Conservation (phyloP, 2,888 invertebrate genomes). For the Norana najaformis region DNA sequence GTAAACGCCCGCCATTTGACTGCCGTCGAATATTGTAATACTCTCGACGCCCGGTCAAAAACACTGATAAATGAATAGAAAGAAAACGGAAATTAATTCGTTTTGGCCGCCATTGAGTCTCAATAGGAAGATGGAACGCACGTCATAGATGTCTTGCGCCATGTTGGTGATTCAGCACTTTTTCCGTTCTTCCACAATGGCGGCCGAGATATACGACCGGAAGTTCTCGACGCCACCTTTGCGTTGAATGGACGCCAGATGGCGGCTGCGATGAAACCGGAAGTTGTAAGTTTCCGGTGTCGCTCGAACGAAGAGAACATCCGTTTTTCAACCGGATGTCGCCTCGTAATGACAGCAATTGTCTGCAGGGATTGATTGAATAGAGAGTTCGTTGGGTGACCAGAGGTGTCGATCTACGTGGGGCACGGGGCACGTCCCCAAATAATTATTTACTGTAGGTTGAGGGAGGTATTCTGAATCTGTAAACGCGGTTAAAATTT, state of each 20-base stretch:
- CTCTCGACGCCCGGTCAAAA: neutral
- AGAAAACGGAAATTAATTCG: neutral
- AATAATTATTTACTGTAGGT: too few species aligned
- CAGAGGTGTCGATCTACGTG: neutral
- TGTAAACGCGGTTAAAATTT: too few species aligned
- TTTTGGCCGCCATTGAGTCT: slow-evolving; percentile 5
- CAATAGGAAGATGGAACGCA: neutral
- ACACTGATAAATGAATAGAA: neutral
- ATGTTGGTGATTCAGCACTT: neutral
- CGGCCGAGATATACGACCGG: neutral
- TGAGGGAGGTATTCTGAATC: too few species aligned
- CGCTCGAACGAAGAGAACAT: neutral
- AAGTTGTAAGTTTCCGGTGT: neutral
- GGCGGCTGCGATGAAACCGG: neutral
- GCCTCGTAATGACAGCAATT: neutral
- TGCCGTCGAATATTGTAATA: neutral
- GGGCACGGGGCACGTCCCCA: neutral
- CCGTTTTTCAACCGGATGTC: neutral
- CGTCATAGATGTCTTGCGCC: neutral
- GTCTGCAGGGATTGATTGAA: neutral
- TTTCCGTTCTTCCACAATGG: neutral
- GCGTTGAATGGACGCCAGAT: neutral
- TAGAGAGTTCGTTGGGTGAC: neutral
- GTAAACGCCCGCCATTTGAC: neutral
- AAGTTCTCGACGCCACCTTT: neutral